Evolutionary conservation across 2,113 vertebrate genomes (phyloP).

Genomic region (Silurus meridionalis): DNA sequence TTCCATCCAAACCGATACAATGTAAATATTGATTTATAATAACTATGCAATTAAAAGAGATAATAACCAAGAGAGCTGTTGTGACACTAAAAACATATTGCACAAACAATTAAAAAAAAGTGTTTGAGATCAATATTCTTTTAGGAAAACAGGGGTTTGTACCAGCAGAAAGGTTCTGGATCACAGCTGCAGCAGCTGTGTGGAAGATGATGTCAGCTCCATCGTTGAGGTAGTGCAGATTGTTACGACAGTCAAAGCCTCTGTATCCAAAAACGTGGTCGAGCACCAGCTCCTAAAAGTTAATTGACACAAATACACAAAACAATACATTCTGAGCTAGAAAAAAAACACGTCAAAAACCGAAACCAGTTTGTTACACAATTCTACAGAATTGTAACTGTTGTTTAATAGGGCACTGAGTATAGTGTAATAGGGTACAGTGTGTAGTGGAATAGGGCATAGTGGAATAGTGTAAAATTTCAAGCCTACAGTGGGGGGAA

Average conservation of each 20-base stretch:
- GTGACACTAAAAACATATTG: not conserved
- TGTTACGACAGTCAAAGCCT: constrained; percentile 95
- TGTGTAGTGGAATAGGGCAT: too few species aligned
- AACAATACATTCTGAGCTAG: not conserved
- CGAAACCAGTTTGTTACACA: not conserved
- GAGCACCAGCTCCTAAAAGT: constrained; percentile 83
- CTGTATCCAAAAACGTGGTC: constrained; percentile 96
- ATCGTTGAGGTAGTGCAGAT: constrained; percentile 97
- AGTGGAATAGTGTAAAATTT: too few species aligned
- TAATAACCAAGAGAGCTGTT: not conserved
- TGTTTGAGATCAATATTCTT: not conserved
- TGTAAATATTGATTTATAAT: not conserved
- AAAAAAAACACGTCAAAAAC: not conserved
- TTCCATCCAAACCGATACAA: not conserved
- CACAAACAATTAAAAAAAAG: not conserved
- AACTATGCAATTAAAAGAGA: not conserved
- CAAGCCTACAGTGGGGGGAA: too few species aligned
- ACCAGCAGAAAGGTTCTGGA: constrained; percentile 94
- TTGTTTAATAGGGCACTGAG: too few species aligned
- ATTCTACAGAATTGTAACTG: not conserved
- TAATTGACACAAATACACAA: constrained; percentile 8
- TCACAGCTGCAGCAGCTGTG: constrained; percentile 84
- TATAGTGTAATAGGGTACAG: too few species aligned
- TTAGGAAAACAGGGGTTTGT: constrained; percentile 29
- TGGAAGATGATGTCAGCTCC: constrained; percentile 93